Evolutionary conservation across 2,797 vertebrate genomes (phyloP).

Genomic region (Cossypha polioptera): DNA sequence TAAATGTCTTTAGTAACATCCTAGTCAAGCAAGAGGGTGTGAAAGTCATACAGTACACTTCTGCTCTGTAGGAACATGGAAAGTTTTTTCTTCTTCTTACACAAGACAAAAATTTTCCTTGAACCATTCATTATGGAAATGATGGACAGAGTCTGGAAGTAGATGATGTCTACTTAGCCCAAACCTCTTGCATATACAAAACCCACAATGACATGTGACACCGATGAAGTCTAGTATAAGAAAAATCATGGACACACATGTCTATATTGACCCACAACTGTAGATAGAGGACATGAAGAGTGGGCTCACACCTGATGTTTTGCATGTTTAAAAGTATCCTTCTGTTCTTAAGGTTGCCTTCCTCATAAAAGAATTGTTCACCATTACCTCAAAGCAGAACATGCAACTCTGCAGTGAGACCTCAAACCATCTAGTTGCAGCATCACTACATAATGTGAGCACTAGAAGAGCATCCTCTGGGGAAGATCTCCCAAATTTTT

Average conservation of each 20-base stretch:
- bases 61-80: not conserved
- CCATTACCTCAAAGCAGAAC: not conserved
- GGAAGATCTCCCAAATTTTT: not conserved
- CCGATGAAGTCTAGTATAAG: not conserved
- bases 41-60: not conserved
- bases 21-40: not conserved
- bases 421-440: not conserved
- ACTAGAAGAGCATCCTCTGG: not conserved
- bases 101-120: not conserved
- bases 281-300: not conserved
- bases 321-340: not conserved
- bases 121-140: not conserved
- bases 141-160: not conserved
- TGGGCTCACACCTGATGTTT: not conserved
- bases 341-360: not conserved
- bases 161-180: not conserved
- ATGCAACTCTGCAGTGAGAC: not conserved
- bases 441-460: not conserved
- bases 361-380: not conserved
- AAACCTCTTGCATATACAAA: not conserved
- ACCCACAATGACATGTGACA: not conserved
- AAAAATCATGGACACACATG: not conserved
- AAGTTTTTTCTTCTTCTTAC: not conserved
- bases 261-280: not conserved
- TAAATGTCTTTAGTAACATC: not conserved